Conservation (phyloP, 1,140 invertebrate genomes). For the Lethrus apterus region DNA sequence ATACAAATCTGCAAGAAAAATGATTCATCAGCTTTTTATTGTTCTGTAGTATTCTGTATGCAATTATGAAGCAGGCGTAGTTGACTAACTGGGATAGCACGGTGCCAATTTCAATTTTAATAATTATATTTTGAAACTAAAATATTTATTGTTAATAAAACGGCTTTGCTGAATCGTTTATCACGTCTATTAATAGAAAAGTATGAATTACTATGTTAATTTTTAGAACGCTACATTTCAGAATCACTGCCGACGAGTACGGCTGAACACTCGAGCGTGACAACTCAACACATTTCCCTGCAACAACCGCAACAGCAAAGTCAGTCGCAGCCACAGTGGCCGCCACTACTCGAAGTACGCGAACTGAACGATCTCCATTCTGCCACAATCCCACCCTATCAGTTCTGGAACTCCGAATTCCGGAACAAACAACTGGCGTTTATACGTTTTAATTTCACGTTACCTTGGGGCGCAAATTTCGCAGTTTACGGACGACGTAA, state of each 20-base stretch:
- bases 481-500: constrained; percentile 89
- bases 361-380: constrained; percentile 75
- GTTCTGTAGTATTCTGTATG: too few species aligned
- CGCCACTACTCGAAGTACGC: constrained; percentile 68
- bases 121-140: too few species aligned
- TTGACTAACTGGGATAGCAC: too few species aligned
- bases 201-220: too few species aligned
- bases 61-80: too few species aligned
- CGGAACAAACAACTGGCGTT: constrained; percentile 81
- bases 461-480: constrained; percentile 85
- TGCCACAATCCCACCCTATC: constrained; percentile 74
- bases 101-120: too few species aligned
- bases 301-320: constrained; percentile 37
- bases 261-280: constrained; percentile 54
- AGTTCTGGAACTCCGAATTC: constrained; percentile 89
- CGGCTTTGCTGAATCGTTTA: too few species aligned
- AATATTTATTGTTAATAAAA: too few species aligned
- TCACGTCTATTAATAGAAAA: too few species aligned
- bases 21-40: too few species aligned
- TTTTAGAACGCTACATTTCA: constrained; percentile 33
- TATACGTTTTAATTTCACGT: constrained; percentile 81
- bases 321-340: constrained; percentile 62
- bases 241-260: constrained; percentile 63
- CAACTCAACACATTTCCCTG: constrained; percentile 38
- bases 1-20: too few species aligned